Evolutionary conservation across 35 echinoderm and acorn worm species (phyloP), one percentile per base, ranked within the genome.

Genomic region (Apostichopus californicus): DNA sequence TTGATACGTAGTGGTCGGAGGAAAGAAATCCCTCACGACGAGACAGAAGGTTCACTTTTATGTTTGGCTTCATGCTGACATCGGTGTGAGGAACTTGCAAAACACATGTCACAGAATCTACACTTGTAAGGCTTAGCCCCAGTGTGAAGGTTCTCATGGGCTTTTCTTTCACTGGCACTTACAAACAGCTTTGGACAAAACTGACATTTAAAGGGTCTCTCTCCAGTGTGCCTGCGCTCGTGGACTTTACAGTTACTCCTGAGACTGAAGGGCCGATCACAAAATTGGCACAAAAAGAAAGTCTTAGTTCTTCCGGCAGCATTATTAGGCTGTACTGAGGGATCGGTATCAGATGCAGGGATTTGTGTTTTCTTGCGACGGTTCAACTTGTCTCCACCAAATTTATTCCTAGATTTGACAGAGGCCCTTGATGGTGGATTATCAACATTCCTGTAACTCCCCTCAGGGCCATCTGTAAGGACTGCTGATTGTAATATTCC

Each of bases 61-160:
- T 75, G 71, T 75, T 75, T 75, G 14, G 71, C 20, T 75, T 75
- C 71, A n/a, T 75, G 71, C 17, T 75, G 71, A 22, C 71, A 75
- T 75, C 71, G 14, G 21, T 75, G 71, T 21, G 71, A 75, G 6
- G 13, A 14, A 18, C 71, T 75, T 9, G 55, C 83, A 87, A 87
- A 87, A n/a, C 28, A 24, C 55, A 15, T 60, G 2, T 56, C 83
- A 24, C 83, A 87, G 8, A 14, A 56, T 65, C 57, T 46, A 87
- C 86, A 87, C 25, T 87, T 57, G 86, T n/a, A 87, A 66, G 86
- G 86, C 58, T 87, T 87, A 3, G 55, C 86, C 17, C 86, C 86
- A 7, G 86, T 87, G 64, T 87, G 86, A 61, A 64, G 26, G 17
- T 64, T 57, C 23, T 87, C 86, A 20, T 87, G 86, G 5, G 26